These are phyloP conservation scores for Platyrinchus mystaceus DNA, from an alignment of 2,797 vertebrate genomes.

Conservation along the genomic window DNA sequence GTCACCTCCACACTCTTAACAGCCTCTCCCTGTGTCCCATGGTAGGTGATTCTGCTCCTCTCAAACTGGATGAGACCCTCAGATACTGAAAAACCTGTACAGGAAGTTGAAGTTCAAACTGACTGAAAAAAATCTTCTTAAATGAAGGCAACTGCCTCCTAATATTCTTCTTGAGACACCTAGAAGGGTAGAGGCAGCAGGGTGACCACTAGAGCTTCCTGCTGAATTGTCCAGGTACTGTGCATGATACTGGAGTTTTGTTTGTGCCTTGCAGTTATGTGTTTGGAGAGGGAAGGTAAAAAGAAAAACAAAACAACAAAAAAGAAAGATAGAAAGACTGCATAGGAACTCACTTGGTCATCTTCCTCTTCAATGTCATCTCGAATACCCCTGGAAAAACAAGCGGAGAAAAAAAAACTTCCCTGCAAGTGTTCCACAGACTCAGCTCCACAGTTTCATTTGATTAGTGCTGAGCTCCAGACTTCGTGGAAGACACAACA, in stretches of 20 bases:
- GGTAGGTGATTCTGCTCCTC: neutral
- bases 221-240: neutral
- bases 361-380: slow-evolving; percentile 99
- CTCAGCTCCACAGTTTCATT: slow-evolving; percentile 81
- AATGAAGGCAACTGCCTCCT: neutral
- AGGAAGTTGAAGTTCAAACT: neutral
- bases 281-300: slow-evolving; percentile 26
- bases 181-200: neutral
- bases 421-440: slow-evolving; percentile 99
- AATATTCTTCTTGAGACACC: neutral
- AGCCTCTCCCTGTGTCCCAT: neutral
- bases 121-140: neutral
- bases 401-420: slow-evolving; percentile 99
- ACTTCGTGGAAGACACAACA: slow-evolving; percentile 68
- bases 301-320: neutral
- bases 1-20: neutral
- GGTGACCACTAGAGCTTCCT: neutral
- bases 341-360: slow-evolving; percentile 98
- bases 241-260: slow-evolving; percentile 21
- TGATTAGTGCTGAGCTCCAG: slow-evolving; percentile 72
- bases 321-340: slow-evolving; percentile 79
- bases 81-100: neutral
- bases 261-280: slow-evolving; percentile 11
- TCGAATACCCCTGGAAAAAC: slow-evolving; percentile 99
- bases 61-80: neutral